Conservation (phyloP, 2,797 vertebrate genomes). For the Bradypodion ventrale region DNA sequence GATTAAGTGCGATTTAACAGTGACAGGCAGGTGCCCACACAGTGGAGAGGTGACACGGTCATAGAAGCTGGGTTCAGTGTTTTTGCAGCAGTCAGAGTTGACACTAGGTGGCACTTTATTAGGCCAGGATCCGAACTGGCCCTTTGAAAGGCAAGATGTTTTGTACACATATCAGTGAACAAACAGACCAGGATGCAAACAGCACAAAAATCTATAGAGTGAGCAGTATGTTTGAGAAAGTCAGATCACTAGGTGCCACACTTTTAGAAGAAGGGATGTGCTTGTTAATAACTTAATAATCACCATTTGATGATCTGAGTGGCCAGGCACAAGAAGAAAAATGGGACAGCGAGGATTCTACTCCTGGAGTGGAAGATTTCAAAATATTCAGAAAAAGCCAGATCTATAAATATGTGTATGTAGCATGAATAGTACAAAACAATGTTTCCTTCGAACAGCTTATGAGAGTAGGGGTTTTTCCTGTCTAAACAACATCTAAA, state of each 20-base stretch:
- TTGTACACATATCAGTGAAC: not conserved
- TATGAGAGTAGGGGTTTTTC: not conserved
- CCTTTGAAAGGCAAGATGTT: not conserved
- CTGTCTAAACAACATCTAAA: not conserved
- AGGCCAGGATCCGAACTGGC: not conserved
- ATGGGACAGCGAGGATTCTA: not conserved
- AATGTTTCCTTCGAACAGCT: not conserved
- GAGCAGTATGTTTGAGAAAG: not conserved
- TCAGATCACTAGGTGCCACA: not conserved
- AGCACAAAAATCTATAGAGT: not conserved
- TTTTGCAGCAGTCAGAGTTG: not conserved
- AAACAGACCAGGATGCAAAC: not conserved
- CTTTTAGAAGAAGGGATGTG: not conserved
- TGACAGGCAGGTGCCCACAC: constrained; percentile 54
- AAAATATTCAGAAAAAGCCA: not conserved
- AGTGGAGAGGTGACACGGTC: constrained; percentile 31
- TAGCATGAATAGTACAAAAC: too few species aligned
- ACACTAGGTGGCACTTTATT: fast-evolving
- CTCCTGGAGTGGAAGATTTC: not conserved
- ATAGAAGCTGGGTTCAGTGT: not conserved
- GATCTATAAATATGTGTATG: not conserved
- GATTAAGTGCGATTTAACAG: constrained; percentile 80
- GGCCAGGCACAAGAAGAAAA: not conserved
- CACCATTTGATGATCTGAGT: not conserved
- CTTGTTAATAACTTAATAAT: not conserved